Evolutionary conservation across 2,113 vertebrate genomes (phyloP).

Genomic region (Pituophis catenifer): DNA sequence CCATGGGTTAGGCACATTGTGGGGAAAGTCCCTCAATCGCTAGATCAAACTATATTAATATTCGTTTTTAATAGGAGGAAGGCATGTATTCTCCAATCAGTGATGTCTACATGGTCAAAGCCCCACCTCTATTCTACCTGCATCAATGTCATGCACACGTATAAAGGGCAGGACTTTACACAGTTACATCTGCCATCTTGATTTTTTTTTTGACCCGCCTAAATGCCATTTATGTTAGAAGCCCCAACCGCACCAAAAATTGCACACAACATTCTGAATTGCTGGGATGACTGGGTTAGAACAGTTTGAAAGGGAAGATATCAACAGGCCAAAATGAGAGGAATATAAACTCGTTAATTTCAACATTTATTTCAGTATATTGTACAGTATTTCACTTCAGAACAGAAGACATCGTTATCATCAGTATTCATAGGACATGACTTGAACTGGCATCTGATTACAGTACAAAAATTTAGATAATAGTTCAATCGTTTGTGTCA

Average conservation of each 20-base stretch:
- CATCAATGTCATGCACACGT: not conserved
- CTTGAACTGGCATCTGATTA: slow-evolving; percentile 59
- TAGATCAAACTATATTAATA: not conserved
- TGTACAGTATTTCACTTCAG: slow-evolving; percentile 71
- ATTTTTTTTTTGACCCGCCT: not conserved
- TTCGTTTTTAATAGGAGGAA: not conserved
- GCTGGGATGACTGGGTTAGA: slow-evolving; percentile 12
- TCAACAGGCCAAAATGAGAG: slow-evolving; percentile 30
- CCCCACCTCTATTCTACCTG: not conserved
- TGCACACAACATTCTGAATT: not conserved
- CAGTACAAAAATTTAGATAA: slow-evolving; percentile 49
- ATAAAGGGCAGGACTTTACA: not conserved
- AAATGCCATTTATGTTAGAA: not conserved
- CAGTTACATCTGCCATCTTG: not conserved
- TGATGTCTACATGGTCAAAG: not conserved
- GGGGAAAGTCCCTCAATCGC: not conserved
- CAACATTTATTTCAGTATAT: slow-evolving; percentile 74
- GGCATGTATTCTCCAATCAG: slow-evolving; percentile 11
- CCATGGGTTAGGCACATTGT: not conserved
- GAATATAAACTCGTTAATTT: slow-evolving; percentile 49
- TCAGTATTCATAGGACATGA: slow-evolving; percentile 67
- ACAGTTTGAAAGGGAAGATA: not conserved
- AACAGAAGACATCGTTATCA: slow-evolving; percentile 68
- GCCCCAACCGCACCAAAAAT: not conserved
- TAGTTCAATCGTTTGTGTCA: slow-evolving; percentile 36